Evolutionary conservation across 2,888 invertebrate genomes (phyloP).

Genomic region (Lottia scabra): DNA sequence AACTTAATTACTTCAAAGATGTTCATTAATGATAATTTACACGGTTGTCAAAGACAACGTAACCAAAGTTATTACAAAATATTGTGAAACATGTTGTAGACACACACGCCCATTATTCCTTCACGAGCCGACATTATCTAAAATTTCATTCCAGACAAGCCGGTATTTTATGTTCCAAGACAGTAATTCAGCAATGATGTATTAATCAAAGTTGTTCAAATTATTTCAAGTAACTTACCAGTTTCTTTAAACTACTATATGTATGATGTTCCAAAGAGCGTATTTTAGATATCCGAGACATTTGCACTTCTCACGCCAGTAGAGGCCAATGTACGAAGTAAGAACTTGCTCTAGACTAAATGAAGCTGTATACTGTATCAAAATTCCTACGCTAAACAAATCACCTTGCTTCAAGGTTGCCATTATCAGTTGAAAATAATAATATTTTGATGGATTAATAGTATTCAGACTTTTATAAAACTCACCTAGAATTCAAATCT

Average conservation of each 20-base stretch:
- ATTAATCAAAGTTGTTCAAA: too few relatives aligned
- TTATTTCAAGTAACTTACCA: too few relatives aligned
- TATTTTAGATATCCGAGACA: slow-evolving; percentile 7
- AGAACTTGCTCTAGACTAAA: background rate
- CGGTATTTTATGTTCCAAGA: too few relatives aligned
- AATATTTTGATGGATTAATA: too few relatives aligned
- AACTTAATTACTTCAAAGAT: background rate
- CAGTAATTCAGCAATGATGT: too few relatives aligned
- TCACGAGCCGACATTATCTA: background rate
- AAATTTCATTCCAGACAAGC: too few relatives aligned
- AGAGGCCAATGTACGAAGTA: background rate
- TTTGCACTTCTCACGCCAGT: background rate
- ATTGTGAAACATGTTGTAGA: background rate
- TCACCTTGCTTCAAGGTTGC: too few relatives aligned
- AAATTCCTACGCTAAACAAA: too few relatives aligned
- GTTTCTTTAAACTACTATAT: too few relatives aligned
- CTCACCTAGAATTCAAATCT: too few relatives aligned
- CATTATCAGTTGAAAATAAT: too few relatives aligned
- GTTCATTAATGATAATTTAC: background rate
- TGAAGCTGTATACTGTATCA: background rate
- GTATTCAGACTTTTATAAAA: too few relatives aligned
- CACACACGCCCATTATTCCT: slow-evolving; percentile 1
- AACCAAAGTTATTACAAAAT: background rate
- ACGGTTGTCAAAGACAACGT: background rate
- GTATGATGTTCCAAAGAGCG: slow-evolving; percentile 1